Base-by-base conservation (phyloP, 1,140 invertebrate genomes). In the Diploscapter pachys region DNA sequence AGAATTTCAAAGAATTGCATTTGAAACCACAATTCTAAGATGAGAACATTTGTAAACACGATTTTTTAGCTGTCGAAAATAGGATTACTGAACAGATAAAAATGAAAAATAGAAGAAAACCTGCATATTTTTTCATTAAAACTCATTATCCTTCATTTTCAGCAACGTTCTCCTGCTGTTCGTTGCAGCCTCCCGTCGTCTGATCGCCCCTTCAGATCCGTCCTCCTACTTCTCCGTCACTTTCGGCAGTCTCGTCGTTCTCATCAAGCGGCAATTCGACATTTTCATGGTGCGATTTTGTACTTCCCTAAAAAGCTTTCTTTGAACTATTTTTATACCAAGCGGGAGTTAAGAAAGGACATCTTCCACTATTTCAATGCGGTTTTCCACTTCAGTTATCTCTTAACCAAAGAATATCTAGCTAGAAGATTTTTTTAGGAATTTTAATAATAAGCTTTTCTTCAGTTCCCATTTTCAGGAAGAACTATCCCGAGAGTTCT, bases 251-350 rank as follows among this genome's bases (percentile, higher is more conserved):
- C 90, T 91, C 79, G 87, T 96, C 52, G 92, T 96, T 48, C 92
- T 94, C 86, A 92, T 95, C n/a, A 98, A 98, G 88, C 88, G 95
- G 61, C 93, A 92, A 79, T 94, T 97, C 85, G 96, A 98, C 87
- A 91, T 91, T 79, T 93, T 94, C 80, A 94, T 98, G 91, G 88
- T 88, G 81, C 82, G 85, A 84, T 8, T 11, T 8, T 5, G 6
- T 13, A 6, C 64, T 64, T 6, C 48, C 48, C 48, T 67, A 31
- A 31, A 31, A 31, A 31, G 0, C 31, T 31, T 13, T n/a, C 50
- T 50, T 71, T 67, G 9, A 69, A 50, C 52, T 53, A 55, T 55
- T 31, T 54, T 61, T 71, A n/a, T 71, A 71, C n/a, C 6, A 65
- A 54, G 11, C 13, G 31, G 72, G 57, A 59, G 64, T 11, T 57